These are phyloP conservation scores for Resseliella maxima DNA, from an alignment of 2,888 invertebrate species.

Conservation along the genomic window DNA sequence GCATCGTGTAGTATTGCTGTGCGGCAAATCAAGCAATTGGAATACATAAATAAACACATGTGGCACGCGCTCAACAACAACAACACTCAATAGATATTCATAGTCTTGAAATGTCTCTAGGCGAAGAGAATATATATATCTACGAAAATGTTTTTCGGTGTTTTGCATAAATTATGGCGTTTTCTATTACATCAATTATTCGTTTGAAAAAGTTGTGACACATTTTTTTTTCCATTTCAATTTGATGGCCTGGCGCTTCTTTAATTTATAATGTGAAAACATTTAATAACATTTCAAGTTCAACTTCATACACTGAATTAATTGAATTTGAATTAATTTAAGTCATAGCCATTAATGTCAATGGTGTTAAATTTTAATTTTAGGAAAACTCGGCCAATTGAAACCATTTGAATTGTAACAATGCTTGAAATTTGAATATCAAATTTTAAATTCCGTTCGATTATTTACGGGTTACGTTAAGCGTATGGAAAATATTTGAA, in stretches of 20 bases:
- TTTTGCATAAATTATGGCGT: conserved; percentile 55
- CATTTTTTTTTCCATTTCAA: background rate
- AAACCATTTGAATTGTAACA: background rate
- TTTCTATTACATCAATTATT: conserved; percentile 18
- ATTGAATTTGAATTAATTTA: background rate
- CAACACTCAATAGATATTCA: background rate
- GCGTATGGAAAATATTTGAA: background rate
- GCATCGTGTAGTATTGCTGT: conserved; percentile 12
- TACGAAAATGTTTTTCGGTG: background rate
- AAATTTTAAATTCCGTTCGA: background rate
- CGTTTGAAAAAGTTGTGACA: background rate
- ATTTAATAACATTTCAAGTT: background rate
- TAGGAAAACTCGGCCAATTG: too few species aligned
- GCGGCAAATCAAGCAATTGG: background rate
- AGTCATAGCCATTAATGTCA: background rate
- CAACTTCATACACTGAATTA: background rate
- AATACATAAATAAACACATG: conserved; percentile 27
- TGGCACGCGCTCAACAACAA: conserved; percentile 27
- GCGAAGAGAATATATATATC: background rate
- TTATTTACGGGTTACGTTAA: too few species aligned
- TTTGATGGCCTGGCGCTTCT: background rate
- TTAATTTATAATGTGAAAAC: background rate
- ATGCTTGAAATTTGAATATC: background rate
- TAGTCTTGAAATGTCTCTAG: conserved; percentile 11
- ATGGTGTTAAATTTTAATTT: too few species aligned